Base-by-base conservation (phyloP, 53 echinoderm and acorn worm species). In the Temnopleurus reevesii region DNA sequence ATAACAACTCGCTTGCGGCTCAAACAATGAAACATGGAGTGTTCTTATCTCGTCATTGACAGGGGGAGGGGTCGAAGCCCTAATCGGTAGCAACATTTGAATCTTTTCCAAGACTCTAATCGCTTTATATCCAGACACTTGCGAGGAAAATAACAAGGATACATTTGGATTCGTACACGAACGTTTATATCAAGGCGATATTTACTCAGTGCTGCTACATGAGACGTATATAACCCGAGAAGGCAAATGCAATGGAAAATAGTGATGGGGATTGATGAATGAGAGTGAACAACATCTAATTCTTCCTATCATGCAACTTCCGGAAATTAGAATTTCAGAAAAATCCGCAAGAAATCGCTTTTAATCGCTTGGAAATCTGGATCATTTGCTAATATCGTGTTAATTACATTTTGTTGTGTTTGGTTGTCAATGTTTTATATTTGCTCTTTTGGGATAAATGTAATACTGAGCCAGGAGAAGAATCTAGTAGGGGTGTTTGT, bases 21-120 rank as follows among this genome's bases (percentile, higher is more conserved):
- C 49, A 28, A 49, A 28, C 15, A 10, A 49, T 49, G 51, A 79
- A 49, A 17, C 19, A 60, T 59, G 59, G 61, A 61, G 59, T 45
- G 60, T 45, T 41, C 61, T 4, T 85, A 85, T 45, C 46, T 44
- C 45, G 85, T 85, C 26, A 85, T 85, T 45, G 85, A 85, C 45
- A 85, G 85, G 85, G 85, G 85, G 85, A 85, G 85, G 85, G 83
- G 83, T 83, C 6, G 35, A 35, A 30, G 55, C 53, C 83, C 35
- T 46, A 80, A 57, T 0, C 83, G 36, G 17, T 38, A 83, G 83
- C 83, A 29, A 38, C 82, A 55, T 46, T 21, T 28, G 55, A 55
- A 54, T 35, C 53, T 28, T 53, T 12, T 17, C 9, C 17, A n/a
- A n/a, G n/a, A n/a, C n/a, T n/a, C n/a, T n/a, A n/a, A n/a, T n/a